phyloP scores from a whole-genome alignment of 1,140 invertebrate genomes.

The Drosophila guanche region DNA sequence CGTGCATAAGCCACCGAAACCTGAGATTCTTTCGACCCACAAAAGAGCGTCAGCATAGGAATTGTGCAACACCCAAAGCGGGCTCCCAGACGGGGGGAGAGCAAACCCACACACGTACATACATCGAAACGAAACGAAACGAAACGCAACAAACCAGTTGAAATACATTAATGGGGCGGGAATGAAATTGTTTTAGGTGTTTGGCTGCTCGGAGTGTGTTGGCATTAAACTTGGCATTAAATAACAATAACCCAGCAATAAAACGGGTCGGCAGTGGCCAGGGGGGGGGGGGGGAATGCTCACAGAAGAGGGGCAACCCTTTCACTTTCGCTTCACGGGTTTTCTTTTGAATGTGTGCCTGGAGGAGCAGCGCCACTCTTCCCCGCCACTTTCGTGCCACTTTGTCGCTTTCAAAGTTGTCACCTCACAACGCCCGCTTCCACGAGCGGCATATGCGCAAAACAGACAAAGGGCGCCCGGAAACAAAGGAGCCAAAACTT shows the following conservation, averaged over 20 bases:
- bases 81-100: slow-evolving; percentile 19
- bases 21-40: slow-evolving; percentile 65
- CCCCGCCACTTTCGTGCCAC: slow-evolving; percentile 33
- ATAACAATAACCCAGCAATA: slow-evolving; percentile 79
- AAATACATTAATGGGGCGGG: slow-evolving; percentile 70
- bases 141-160: slow-evolving; percentile 69
- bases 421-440: slow-evolving; percentile 37
- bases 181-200: slow-evolving; percentile 75
- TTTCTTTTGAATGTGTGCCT: slow-evolving; percentile 6
- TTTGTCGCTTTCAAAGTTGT: slow-evolving; percentile 44
- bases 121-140: slow-evolving; percentile 50
- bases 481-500: slow-evolving; percentile 46
- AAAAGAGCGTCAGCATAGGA: slow-evolving; percentile 57
- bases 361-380: too few species aligned
- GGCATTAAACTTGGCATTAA: slow-evolving; percentile 76
- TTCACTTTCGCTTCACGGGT: slow-evolving; percentile 33
- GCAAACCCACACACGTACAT: slow-evolving; percentile 50
- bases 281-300: neutral
- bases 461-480: slow-evolving; percentile 25
- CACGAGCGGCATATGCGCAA: slow-evolving; percentile 59
- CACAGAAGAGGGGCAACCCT: slow-evolving; percentile 43
- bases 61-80: slow-evolving; percentile 44
- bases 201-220: slow-evolving; percentile 55
- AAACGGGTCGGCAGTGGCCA: slow-evolving; percentile 42
- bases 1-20: slow-evolving; percentile 70